Evolutionary conservation across 2,113 vertebrate genomes (phyloP), one percentile per base, ranked within the genome.

Genomic region (Myxocyprinus asiaticus): DNA sequence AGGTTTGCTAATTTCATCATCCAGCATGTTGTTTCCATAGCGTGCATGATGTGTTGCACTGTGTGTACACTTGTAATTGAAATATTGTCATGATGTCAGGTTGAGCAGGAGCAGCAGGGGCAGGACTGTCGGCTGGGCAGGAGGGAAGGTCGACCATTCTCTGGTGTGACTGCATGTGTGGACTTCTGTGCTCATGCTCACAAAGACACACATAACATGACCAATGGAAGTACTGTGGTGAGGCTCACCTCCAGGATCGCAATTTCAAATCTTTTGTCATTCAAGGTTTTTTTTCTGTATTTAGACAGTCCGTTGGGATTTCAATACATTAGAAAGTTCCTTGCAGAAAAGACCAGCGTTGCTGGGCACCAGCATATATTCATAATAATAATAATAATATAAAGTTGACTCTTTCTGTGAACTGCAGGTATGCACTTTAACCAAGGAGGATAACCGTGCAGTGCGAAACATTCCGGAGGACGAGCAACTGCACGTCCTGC

Each of bases 131-230:
- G 97, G 6, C 95, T 98, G n/a, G 97, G 96, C 22, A 84, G n/a
- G 77, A 93, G 86, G 84, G 91, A 93, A 2, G 97, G 96, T 0
- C 92, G 95, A 75, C 97, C 97, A 22, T 98, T 98, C 86, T 97
- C 96, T 2, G 97, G 97, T 2, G 97, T 98, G 15, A 98, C 97
- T 0, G 96, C 96, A 8, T 98, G 97, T 85, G 92, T 98, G 33
- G 97, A 98, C 63, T 98, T 98, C 90, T 98, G 97, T 80, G 96
- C 97, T 67, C 97, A 98, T 0, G 93, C 96, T 67, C 97, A 98
- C 86, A 96, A 93, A 81, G 97, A 98, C 87, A 96, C 94, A 0
- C 96, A 98, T 81, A 98, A 98, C 92, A 98, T 98, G 96, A 95
- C 93, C 88, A 96, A 97, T 0, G 97, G 97, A 62, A 96, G 97